These are phyloP conservation scores for Emydoidea blandingii DNA, from an alignment of 2,797 vertebrate species.

Conservation along the genomic window DNA sequence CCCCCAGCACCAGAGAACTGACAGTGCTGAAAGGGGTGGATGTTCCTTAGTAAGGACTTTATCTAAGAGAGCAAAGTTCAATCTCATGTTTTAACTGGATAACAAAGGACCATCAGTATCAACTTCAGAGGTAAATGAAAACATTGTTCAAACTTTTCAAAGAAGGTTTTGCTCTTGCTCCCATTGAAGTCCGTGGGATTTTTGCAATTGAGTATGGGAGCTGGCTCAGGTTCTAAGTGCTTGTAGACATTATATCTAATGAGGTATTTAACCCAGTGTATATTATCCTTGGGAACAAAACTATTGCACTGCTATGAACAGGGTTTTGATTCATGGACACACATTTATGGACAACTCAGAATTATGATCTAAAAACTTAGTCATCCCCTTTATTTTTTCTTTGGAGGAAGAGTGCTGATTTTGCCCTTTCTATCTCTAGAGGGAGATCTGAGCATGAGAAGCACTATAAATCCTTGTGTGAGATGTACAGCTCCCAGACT, in stretches of 20 bases:
- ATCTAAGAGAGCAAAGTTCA: not conserved
- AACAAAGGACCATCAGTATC: not conserved
- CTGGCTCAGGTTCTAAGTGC: not conserved
- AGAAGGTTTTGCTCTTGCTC: not conserved
- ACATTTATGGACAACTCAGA: constrained; percentile 23
- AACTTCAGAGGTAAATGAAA: not conserved
- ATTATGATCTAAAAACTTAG: not conserved
- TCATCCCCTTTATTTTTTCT: not conserved
- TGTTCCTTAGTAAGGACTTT: not conserved
- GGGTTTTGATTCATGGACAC: not conserved
- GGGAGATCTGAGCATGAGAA: constrained; percentile 5
- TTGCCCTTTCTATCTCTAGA: constrained; percentile 9
- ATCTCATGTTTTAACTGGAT: not conserved
- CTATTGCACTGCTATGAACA: not conserved
- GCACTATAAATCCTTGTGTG: constrained; percentile 27
- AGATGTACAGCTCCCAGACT: constrained; percentile 13
- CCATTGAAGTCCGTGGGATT: not conserved
- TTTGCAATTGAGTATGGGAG: not conserved
- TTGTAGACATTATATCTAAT: not conserved
- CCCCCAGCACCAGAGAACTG: not conserved
- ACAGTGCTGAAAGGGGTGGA: not conserved
- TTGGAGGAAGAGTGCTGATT: not conserved
- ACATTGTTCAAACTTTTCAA: not conserved
- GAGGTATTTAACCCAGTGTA: not conserved
- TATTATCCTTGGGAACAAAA: not conserved